A percentile compares a stretch with the other conserved stretches of the same genome.
Conservation (phyloP, 2,888 invertebrate genomes). For the Scaptodrosophila latifasciaeformis region DNA sequence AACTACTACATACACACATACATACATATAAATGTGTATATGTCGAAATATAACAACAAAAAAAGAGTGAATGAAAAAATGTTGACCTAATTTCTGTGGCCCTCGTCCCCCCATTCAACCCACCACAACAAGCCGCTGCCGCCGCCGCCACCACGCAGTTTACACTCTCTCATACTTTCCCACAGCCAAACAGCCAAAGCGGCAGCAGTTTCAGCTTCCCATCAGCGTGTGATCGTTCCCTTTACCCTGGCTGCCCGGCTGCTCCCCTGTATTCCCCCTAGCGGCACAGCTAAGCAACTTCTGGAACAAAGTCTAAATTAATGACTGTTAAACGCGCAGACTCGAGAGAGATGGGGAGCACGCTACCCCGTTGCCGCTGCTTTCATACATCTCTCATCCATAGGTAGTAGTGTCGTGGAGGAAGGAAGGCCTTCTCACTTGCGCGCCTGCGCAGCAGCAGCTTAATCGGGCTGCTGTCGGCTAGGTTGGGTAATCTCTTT, state of each 20-base stretch:
- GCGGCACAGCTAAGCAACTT: constrained; percentile 31
- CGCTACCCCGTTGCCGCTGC: no score
- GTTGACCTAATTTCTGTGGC: constrained; percentile 69
- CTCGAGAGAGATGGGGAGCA: constrained; percentile 33
- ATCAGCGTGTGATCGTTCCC: constrained; percentile 56
- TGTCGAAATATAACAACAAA: constrained; percentile 61
- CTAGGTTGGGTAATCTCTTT: no score
- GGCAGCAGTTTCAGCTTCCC: constrained; percentile 24
- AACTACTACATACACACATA: constrained; percentile 53
- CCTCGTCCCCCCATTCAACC: no score
- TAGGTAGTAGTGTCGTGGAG: no score
- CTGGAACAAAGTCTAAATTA: constrained; percentile 68
- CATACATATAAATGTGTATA: constrained; percentile 38
- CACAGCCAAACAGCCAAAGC: constrained; percentile 48
- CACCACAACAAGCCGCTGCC: neutral
- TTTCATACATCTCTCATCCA: no score
- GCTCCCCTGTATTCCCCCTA: neutral
- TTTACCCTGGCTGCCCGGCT: neutral
- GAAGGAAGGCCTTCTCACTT: no score
- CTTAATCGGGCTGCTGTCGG: constrained; percentile 5
- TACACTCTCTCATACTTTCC: constrained; percentile 62
- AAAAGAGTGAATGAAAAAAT: constrained; percentile 72
- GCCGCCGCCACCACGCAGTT: constrained; percentile 6
- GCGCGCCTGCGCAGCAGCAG: constrained; percentile 36
- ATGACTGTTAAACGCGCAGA: constrained; percentile 67